Evolutionary conservation across 2,888 invertebrate genomes (phyloP).

Genomic region (Eudemis profundana): DNA sequence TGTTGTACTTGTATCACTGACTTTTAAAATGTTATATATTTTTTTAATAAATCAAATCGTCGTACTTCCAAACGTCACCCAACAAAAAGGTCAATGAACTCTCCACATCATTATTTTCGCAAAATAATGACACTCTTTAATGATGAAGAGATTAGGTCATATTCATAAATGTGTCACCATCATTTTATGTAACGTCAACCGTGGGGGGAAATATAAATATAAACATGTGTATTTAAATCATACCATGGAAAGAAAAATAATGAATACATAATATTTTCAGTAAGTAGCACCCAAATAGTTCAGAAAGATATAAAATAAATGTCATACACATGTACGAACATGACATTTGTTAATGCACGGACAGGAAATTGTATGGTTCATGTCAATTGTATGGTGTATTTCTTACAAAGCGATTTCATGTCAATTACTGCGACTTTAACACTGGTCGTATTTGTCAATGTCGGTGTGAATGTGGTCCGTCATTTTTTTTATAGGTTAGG

Average conservation of each 20-base stretch:
- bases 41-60: too few species aligned
- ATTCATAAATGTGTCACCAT: slow-evolving; percentile 41
- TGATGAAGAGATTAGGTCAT: slow-evolving; percentile 31
- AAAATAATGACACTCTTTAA: slow-evolving; percentile 32
- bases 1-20: too few species aligned
- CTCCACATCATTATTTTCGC: slow-evolving; percentile 35
- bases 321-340: slow-evolving; percentile 41
- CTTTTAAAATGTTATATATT: too few species aligned
- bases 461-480: too few species aligned
- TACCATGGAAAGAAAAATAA: background rate
- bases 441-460: too few species aligned
- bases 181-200: slow-evolving; percentile 9
- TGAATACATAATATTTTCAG: slow-evolving; percentile 5
- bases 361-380: slow-evolving; percentile 31
- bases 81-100: slow-evolving; percentile 49
- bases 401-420: too few species aligned
- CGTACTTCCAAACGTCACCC: slow-evolving; percentile 28
- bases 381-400: background rate
- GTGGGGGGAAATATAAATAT: background rate
- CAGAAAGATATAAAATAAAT: slow-evolving; percentile 14
- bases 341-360: slow-evolving; percentile 5
- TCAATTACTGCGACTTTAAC: too few species aligned
- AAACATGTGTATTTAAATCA: background rate
- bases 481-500: too few species aligned
- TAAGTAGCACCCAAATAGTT: background rate